Conservation (phyloP, 2,888 invertebrate species). For the Unio pictorum region DNA sequence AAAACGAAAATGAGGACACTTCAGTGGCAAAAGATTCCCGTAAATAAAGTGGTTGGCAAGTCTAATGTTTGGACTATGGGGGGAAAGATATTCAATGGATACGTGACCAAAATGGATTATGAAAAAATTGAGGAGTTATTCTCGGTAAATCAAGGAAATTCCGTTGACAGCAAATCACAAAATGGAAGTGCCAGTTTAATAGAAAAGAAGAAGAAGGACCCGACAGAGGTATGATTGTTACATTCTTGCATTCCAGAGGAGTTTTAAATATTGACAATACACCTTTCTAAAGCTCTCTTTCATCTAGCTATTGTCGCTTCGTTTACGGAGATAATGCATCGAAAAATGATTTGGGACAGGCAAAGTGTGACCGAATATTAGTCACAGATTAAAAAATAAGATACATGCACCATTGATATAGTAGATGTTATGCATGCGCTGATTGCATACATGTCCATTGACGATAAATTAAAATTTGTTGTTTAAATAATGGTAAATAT, state of each 20-base stretch:
- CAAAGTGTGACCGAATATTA: no score
- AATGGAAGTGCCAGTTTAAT: slow-evolving; percentile 27
- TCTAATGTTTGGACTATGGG: slow-evolving; percentile 91
- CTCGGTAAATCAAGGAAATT: slow-evolving; percentile 40
- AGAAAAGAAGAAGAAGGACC: slow-evolving; percentile 63
- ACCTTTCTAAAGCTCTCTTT: slow-evolving; percentile 1
- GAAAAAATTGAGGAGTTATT: slow-evolving; percentile 69
- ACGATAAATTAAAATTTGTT: no score
- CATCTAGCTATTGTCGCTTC: no score
- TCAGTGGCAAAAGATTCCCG: slow-evolving; percentile 97
- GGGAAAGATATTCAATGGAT: slow-evolving; percentile 58
- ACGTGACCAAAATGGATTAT: slow-evolving; percentile 61
- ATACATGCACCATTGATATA: no score
- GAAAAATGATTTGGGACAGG: no score
- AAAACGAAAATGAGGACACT: slow-evolving; percentile 97
- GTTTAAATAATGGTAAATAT: no score
- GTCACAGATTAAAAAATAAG: no score
- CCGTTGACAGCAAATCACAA: slow-evolving; percentile 1
- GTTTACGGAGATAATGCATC: no score
- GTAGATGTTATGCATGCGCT: no score
- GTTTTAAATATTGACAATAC: background rate
- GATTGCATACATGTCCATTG: no score
- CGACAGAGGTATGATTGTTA: slow-evolving; percentile 51
- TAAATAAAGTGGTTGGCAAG: slow-evolving; percentile 84
- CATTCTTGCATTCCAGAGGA: background rate